A percentile compares a stretch with the other conserved stretches of the same genome.
Conservation (phyloP, 2,113 vertebrate species). For the Neolamprologus kungweensis region DNA sequence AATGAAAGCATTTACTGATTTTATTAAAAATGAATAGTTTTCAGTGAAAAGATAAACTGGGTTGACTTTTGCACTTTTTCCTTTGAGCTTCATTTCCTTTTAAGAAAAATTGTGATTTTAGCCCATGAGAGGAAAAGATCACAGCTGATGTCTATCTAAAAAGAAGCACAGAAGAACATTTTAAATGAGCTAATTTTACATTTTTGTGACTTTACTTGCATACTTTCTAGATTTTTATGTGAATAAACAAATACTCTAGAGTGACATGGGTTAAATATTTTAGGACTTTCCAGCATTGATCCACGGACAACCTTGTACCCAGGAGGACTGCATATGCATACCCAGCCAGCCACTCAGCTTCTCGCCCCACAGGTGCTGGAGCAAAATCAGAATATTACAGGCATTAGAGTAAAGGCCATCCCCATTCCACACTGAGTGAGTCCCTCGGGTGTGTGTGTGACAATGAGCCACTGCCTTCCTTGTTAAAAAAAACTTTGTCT, state of each 20-base stretch:
- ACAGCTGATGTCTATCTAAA: not conserved
- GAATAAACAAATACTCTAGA: not conserved
- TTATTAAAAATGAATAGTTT: not conserved
- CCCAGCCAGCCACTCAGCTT: not conserved
- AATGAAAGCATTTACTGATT: not conserved
- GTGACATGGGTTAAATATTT: not conserved
- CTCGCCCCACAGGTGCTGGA: not conserved
- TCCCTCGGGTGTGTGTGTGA: conserved; percentile 29
- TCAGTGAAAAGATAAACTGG: not conserved
- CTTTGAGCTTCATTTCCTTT: not conserved
- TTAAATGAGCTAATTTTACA: not conserved
- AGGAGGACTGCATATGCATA: not conserved
- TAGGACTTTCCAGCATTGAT: not conserved
- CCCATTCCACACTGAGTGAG: conserved; percentile 24
- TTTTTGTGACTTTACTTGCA: not conserved
- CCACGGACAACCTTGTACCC: not conserved
- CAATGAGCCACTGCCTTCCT: conserved; percentile 40
- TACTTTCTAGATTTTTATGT: not conserved
- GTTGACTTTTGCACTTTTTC: not conserved
- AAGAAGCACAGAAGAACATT: not conserved
- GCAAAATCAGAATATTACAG: conserved; percentile 23
- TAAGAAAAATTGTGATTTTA: not conserved
- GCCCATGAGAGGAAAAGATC: not conserved
- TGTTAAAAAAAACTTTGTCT: not conserved
- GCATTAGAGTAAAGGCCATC: conserved; percentile 29